Conservation (phyloP, 1,140 invertebrate genomes). For the Heliconius nattereri region DNA sequence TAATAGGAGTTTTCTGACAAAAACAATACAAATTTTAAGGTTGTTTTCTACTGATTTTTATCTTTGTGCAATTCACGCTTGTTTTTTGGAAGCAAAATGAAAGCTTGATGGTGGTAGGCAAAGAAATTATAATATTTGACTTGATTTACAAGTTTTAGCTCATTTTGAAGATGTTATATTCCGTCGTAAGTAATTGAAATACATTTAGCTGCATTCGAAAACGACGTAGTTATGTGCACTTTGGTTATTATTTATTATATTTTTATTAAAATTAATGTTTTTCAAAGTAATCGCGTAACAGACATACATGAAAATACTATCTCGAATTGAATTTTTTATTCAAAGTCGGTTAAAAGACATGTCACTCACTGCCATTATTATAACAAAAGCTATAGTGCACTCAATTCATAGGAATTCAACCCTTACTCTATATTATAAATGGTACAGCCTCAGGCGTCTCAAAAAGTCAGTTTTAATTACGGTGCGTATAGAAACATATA, state of each 20-base stretch:
- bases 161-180: background rate
- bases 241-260: background rate
- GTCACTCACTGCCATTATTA: background rate
- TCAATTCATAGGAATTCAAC: background rate
- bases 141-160: no score
- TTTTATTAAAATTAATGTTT: no score
- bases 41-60: background rate
- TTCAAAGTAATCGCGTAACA: no score
- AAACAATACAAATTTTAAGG: constrained; percentile 30
- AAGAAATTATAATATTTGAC: background rate
- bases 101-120: background rate
- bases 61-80: background rate
- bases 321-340: no score
- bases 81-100: background rate
- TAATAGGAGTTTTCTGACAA: constrained; percentile 33
- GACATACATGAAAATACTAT: no score
- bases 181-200: background rate
- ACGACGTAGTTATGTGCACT: background rate
- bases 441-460: constrained; percentile 34
- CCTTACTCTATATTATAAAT: constrained; percentile 19
- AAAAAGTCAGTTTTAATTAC: constrained; percentile 48
- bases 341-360: no score
- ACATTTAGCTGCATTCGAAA: background rate
- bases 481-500: constrained; percentile 34
- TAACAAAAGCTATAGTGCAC: background rate